Evolutionary conservation across 2,888 invertebrate species (phyloP).

Genomic region (Coelopa pilipes): DNA sequence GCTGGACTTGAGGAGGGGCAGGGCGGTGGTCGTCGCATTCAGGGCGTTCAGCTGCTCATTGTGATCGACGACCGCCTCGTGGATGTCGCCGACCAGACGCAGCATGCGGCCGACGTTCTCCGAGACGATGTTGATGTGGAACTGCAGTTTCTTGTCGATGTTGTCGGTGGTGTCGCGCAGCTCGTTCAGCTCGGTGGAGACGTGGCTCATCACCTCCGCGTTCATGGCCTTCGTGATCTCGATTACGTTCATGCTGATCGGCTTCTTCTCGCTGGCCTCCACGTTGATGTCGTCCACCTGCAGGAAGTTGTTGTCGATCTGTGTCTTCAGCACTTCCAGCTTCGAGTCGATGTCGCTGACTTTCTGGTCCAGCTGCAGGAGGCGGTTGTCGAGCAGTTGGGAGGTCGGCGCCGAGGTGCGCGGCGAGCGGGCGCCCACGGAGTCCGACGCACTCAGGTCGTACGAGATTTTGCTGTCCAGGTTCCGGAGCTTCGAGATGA

Average conservation of each 20-base stretch:
- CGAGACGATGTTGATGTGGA: conserved; percentile 84
- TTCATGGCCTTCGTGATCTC: conserved; percentile 87
- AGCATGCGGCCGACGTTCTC: conserved; percentile 84
- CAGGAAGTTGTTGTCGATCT: conserved; percentile 84
- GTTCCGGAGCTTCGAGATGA: conserved; percentile 80
- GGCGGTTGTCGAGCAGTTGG: conserved; percentile 73
- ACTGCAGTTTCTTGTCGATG: conserved; percentile 84
- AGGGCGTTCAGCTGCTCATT: conserved; percentile 68
- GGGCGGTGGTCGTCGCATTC: conserved; percentile 71
- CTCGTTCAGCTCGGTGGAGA: conserved; percentile 83
- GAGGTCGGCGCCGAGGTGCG: conserved; percentile 48
- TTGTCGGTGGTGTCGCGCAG: conserved; percentile 81
- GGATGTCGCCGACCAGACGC: conserved; percentile 82
- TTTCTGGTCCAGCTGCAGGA: conserved; percentile 82
- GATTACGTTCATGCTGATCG: conserved; percentile 83
- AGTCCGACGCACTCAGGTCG: conserved; percentile 41
- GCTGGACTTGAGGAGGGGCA: conserved; percentile 73
- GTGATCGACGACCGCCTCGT: conserved; percentile 84
- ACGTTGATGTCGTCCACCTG: conserved; percentile 86
- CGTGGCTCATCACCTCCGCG: conserved; percentile 81
- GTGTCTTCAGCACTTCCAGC: conserved; percentile 81
- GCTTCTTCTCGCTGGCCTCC: conserved; percentile 88
- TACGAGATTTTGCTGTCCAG: conserved; percentile 79
- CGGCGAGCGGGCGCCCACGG: conserved; percentile 49
- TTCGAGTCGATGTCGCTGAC: conserved; percentile 85